These are phyloP conservation scores for Trematomus loennbergii DNA, from an alignment of 2,113 vertebrate genomes.

Conservation along the genomic window DNA sequence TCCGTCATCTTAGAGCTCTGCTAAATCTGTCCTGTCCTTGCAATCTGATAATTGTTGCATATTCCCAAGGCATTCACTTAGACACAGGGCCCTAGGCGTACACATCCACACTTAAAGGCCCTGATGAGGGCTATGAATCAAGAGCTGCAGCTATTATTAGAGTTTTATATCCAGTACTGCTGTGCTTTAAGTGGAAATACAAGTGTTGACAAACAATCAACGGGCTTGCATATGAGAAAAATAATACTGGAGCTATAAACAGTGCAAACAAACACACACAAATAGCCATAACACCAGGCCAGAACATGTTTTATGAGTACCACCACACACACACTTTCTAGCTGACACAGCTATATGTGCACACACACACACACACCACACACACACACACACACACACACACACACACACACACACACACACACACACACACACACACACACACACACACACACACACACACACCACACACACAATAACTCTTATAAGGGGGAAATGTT, in stretches of 20 bases:
- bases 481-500: too few relatives aligned
- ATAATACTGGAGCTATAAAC: not conserved
- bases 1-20: slow-evolving; percentile 2
- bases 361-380: not conserved
- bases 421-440: not conserved
- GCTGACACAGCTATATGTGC: not conserved
- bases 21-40: slow-evolving; percentile 17
- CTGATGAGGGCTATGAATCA: slow-evolving; percentile 10
- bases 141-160: slow-evolving; percentile 21
- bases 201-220: slow-evolving; percentile 36
- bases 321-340: not conserved
- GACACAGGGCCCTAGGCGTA: slow-evolving; percentile 20
- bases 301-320: slow-evolving; percentile 3
- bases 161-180: not conserved
- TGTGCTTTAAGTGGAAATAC: slow-evolving; percentile 25
- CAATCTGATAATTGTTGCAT: slow-evolving; percentile 31
- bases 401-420: too few relatives aligned
- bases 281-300: not conserved
- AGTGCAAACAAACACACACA: not conserved
- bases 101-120: not conserved
- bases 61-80: slow-evolving; percentile 21
- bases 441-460: not conserved
- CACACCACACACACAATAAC: not conserved
- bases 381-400: not conserved
- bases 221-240: not conserved